These are phyloP conservation scores for Acinonyx jubatus DNA, from an alignment of 2,113 vertebrate genomes.

Conservation along the genomic window DNA sequence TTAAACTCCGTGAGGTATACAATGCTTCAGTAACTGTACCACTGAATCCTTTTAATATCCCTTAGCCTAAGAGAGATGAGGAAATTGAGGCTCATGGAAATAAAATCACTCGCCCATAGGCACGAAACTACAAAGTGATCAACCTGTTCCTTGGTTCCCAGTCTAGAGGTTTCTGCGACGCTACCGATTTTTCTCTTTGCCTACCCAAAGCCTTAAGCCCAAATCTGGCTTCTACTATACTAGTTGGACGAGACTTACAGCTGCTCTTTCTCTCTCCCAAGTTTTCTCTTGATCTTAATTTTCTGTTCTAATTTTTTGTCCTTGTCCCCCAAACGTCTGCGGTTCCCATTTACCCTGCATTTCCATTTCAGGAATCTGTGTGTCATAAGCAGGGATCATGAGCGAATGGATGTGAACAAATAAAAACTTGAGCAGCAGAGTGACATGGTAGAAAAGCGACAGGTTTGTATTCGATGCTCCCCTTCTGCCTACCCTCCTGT, in stretches of 20 bases:
- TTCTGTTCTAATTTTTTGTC: neutral
- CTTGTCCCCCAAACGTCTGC: neutral
- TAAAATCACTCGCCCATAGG: neutral
- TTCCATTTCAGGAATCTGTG: neutral
- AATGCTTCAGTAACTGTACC: neutral
- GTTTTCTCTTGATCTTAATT: neutral
- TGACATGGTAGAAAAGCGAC: neutral
- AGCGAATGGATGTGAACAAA: neutral
- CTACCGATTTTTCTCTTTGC: neutral
- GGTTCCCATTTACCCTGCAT: neutral
- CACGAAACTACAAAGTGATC: neutral
- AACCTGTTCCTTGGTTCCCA: neutral
- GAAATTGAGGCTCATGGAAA: neutral
- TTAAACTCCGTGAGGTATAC: neutral
- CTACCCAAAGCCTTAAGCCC: neutral
- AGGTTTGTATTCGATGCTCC: neutral
- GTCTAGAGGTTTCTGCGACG: neutral
- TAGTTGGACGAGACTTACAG: accelerated
- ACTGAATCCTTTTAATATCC: neutral
- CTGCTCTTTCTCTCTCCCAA: neutral
- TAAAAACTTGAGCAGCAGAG: neutral
- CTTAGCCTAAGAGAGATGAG: neutral
- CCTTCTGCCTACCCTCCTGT: neutral
- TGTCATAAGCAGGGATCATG: neutral
- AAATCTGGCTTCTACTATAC: neutral